A percentile compares a stretch with the other conserved stretches of the same genome.
Conservation (phyloP, 2,113 vertebrate genomes). For the Hydrochoerus hydrochaeris region DNA sequence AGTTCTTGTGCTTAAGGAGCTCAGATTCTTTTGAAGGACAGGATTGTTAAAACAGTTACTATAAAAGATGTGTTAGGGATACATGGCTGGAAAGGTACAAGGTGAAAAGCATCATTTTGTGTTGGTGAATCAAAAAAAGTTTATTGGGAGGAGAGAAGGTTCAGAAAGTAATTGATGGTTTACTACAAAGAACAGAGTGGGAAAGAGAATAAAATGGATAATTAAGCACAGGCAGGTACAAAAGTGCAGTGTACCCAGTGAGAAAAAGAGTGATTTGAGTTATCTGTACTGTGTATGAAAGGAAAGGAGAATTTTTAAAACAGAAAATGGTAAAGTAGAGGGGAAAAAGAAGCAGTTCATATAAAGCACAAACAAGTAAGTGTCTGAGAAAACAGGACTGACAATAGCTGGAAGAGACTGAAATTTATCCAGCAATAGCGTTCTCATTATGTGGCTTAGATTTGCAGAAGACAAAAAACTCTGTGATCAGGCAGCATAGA, state of each 20-base stretch:
- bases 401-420: not conserved
- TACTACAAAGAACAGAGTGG: not conserved
- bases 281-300: not conserved
- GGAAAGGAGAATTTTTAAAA: not conserved
- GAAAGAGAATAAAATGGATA: not conserved
- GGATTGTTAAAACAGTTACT: not conserved
- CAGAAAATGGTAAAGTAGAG: not conserved
- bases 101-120: fast-evolving
- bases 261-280: not conserved
- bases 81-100: not conserved
- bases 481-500: not conserved
- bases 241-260: not conserved
- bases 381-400: not conserved
- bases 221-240: not conserved
- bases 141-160: not conserved
- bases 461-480: constrained; percentile 29
- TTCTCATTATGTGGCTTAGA: not conserved
- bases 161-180: not conserved
- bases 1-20: not conserved
- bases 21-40: not conserved
- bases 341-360: not conserved
- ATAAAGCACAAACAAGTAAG: not conserved
- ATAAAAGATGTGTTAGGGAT: not conserved
- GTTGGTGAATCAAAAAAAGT: not conserved
- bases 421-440: not conserved